Percentiles rank a stretch among this genome's conserved stretches.
These are phyloP conservation scores for Peromyscus leucopus DNA, from an alignment of 2,113 vertebrate species.

Conservation along the genomic window DNA sequence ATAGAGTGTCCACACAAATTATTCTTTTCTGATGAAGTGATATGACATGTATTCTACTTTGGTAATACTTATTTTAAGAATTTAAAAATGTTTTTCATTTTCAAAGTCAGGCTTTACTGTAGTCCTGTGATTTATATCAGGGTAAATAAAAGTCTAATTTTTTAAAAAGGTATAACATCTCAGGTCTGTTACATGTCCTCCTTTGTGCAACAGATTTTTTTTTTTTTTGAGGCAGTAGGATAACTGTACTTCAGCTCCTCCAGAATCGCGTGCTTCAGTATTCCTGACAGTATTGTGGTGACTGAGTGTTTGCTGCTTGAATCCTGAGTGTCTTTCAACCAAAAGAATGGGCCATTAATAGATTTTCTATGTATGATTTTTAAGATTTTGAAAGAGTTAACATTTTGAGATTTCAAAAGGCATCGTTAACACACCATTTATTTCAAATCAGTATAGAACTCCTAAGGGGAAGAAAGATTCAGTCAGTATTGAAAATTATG, in stretches of 20 bases:
- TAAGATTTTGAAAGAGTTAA: constrained; percentile 37
- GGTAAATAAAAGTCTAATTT: constrained; percentile 13
- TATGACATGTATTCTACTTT: neutral
- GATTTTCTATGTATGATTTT: constrained; percentile 17
- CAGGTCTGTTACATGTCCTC: neutral
- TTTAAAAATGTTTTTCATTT: neutral
- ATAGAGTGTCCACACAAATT: neutral
- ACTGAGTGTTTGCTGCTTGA: neutral
- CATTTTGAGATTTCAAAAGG: constrained; percentile 53
- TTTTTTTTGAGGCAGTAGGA: neutral
- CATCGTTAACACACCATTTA: neutral
- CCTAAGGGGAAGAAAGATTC: constrained; percentile 14
- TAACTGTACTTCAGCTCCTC: neutral
- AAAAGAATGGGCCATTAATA: neutral
- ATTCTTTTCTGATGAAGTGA: constrained; percentile 13
- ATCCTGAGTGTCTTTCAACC: neutral
- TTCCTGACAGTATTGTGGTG: neutral
- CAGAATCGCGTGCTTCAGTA: neutral
- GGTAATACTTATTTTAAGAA: constrained; percentile 20
- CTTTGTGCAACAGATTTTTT: neutral
- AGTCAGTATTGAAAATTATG: constrained; percentile 61
- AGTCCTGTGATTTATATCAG: neutral
- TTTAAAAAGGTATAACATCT: neutral
- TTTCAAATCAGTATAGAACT: constrained; percentile 37
- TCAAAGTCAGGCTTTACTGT: neutral